Evolutionary conservation across 2,113 vertebrate genomes (phyloP).

Genomic region (Alligator mississippiensis): DNA sequence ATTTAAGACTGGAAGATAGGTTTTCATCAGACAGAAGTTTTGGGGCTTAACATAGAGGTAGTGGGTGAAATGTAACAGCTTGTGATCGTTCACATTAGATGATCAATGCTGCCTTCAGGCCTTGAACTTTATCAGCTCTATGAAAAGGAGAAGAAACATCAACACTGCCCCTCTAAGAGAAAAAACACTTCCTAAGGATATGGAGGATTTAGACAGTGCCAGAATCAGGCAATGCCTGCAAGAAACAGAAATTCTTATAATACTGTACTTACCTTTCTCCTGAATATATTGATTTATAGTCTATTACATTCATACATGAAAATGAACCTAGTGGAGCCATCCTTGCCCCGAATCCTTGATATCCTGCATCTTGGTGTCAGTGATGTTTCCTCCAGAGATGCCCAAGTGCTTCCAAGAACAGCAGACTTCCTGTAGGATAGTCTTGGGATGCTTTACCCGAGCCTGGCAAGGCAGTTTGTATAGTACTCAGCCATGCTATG

Average conservation of each 20-base stretch:
- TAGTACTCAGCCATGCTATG: conserved; percentile 38
- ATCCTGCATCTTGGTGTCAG: conserved; percentile 26
- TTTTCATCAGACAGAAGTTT: background rate
- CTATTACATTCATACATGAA: background rate
- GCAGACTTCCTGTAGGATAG: conserved; percentile 39
- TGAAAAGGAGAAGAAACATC: background rate
- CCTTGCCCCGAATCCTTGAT: conserved; percentile 5
- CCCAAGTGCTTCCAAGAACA: conserved; percentile 13
- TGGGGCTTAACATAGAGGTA: background rate
- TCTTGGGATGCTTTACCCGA: conserved; percentile 50
- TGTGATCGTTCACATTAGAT: background rate
- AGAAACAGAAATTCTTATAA: background rate
- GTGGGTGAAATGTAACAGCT: background rate
- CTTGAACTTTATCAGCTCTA: background rate
- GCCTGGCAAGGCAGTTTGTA: conserved; percentile 34
- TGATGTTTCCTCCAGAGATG: conserved; percentile 26
- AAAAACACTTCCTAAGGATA: background rate
- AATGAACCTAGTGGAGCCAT: background rate
- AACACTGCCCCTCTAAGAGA: background rate
- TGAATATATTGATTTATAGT: background rate
- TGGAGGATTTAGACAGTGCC: background rate
- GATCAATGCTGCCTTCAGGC: background rate
- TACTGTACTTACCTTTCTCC: background rate
- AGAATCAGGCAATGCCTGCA: background rate
- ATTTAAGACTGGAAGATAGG: background rate